These are phyloP conservation scores for Gallinago solitaria DNA, from an alignment of 2,797 vertebrate genomes.

Conservation along the genomic window DNA sequence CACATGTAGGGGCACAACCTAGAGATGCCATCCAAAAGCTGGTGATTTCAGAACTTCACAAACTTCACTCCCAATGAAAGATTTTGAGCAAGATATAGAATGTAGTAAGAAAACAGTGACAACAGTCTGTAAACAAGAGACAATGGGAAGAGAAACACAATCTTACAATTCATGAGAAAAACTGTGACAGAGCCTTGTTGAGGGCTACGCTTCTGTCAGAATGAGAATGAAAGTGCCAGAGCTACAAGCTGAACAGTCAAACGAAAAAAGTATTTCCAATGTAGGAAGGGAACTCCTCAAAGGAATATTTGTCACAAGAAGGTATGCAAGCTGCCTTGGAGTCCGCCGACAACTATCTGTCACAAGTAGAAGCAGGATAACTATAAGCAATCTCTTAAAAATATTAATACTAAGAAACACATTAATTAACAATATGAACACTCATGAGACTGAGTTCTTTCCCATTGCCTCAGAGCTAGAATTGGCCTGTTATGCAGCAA, in stretches of 20 bases:
- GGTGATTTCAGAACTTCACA: background rate
- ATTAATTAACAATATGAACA: conserved; percentile 20
- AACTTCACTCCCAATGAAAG: background rate
- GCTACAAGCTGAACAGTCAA: background rate
- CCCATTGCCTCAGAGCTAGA: conserved; percentile 20
- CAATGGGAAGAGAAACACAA: background rate
- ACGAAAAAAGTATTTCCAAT: background rate
- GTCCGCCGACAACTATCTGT: background rate
- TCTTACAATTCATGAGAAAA: background rate
- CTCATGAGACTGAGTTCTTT: background rate
- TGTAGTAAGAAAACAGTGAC: background rate
- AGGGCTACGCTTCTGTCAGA: background rate
- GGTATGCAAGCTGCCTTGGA: background rate
- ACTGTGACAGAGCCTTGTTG: background rate
- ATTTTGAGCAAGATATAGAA: background rate
- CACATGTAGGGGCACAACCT: background rate
- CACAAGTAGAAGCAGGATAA: background rate
- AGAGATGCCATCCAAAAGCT: background rate
- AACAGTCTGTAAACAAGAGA: background rate
- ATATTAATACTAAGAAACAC: background rate
- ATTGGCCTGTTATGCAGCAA: background rate
- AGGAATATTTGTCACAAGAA: background rate
- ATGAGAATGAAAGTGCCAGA: background rate
- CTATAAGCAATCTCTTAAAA: conserved; percentile 8
- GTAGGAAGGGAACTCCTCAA: background rate